phyloP scores from a whole-genome alignment of 2,113 vertebrate species.

The Pollimyrus isidori region DNA sequence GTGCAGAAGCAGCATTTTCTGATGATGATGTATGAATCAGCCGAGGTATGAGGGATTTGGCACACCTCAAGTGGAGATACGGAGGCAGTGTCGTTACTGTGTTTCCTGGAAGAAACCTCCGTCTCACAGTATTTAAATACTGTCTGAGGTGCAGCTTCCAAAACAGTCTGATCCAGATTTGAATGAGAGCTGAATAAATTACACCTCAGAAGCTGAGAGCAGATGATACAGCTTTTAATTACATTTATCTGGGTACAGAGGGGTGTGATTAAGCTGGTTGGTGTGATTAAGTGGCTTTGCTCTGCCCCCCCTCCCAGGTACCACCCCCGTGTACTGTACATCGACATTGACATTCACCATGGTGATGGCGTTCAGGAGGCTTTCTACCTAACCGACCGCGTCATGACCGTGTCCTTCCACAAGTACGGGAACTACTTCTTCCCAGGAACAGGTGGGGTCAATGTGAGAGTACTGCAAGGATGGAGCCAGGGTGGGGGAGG shows the following conservation, averaged over 20 bases:
- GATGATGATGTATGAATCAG: neutral
- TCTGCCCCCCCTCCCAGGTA: conserved; percentile 59
- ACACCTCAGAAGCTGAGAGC: neutral
- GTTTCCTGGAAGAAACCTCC: no score
- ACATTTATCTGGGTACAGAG: neutral
- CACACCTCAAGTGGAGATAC: neutral
- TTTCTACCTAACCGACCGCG: conserved; percentile 93
- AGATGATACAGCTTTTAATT: neutral
- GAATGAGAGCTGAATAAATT: neutral
- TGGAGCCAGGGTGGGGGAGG: neutral
- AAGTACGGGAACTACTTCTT: conserved; percentile 99
- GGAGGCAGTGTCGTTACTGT: neutral
- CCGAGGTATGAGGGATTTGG: neutral
- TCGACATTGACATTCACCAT: conserved; percentile 97
- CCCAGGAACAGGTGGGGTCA: conserved; percentile 81
- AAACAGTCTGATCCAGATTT: neutral
- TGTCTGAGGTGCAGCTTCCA: neutral
- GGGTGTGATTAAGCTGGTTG: neutral
- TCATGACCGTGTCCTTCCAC: conserved; percentile 99
- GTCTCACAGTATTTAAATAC: neutral
- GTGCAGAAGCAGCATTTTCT: neutral
- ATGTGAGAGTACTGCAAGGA: neutral
- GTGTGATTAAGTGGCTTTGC: neutral
- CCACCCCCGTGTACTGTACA: conserved; percentile 92
- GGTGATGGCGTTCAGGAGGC: conserved; percentile 96